Percentiles rank a stretch among this genome's conserved stretches.
Evolutionary conservation across 2,797 vertebrate genomes (phyloP).

Genomic region (Sebastolobus alascanus): DNA sequence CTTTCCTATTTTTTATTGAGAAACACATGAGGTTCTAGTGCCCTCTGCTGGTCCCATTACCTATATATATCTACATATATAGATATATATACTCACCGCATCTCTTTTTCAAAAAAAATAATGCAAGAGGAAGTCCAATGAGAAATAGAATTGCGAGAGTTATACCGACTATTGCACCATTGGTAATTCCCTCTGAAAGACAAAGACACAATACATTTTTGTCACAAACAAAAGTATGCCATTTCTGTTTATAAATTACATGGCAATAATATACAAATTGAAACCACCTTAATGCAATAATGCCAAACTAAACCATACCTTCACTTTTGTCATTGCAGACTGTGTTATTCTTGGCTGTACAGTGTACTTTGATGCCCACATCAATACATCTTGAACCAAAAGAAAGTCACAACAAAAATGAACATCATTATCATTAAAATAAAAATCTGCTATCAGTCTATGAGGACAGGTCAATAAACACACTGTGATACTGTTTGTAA

Average conservation of each 20-base stretch:
- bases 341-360: constrained; percentile 59
- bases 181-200: not conserved
- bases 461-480: not conserved
- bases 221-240: not conserved
- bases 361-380: constrained; percentile 34
- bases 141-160: rapidly evolving
- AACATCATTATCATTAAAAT: not conserved
- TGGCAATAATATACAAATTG: not conserved
- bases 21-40: not conserved
- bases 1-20: not conserved
- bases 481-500: not conserved
- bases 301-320: constrained; percentile 28
- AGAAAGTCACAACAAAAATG: not conserved
- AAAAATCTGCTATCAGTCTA: not conserved
- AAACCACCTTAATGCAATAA: not conserved
- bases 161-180: rapidly evolving
- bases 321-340: constrained; percentile 53
- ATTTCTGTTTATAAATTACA: not conserved
- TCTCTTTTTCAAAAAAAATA: not conserved
- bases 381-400: constrained; percentile 69
- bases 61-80: not conserved
- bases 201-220: not conserved
- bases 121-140: rapidly evolving
- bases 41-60: not conserved
- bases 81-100: constrained; percentile 32